Percentiles rank a stretch among this genome's conserved stretches.
Conservation (phyloP, 2,888 invertebrate genomes). For the Malachius bipustulatus region DNA sequence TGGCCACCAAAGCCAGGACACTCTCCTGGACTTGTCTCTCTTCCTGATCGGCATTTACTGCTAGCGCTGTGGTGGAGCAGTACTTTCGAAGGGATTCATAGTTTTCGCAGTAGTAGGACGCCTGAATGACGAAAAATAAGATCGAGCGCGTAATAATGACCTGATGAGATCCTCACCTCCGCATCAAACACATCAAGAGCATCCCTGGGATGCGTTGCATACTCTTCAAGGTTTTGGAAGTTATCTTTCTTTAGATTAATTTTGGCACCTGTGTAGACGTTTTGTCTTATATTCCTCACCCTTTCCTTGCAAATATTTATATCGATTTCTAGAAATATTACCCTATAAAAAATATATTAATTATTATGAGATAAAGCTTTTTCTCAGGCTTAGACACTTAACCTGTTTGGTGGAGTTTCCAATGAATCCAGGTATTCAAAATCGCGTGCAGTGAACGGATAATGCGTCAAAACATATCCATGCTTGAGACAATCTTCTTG, state of each 20-base stretch:
- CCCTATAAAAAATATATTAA: constrained; percentile 20
- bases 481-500: constrained; percentile 44
- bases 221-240: constrained; percentile 19
- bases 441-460: constrained; percentile 44
- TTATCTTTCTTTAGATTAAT: constrained; percentile 22
- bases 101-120: constrained; percentile 32
- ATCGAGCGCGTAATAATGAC: constrained; percentile 5
- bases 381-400: constrained; percentile 12
- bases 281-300: constrained; percentile 24
- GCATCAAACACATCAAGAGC: constrained; percentile 27
- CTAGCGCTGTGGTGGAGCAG: constrained; percentile 30
- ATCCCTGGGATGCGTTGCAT: constrained; percentile 32
- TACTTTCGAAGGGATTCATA: constrained; percentile 34
- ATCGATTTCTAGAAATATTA: constrained; percentile 34
- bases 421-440: constrained; percentile 47
- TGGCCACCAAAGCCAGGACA: constrained; percentile 18
- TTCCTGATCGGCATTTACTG: constrained; percentile 32
- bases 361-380: no score
- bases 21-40: constrained; percentile 30
- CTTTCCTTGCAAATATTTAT: constrained; percentile 31
- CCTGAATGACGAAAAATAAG: constrained; percentile 16
- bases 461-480: constrained; percentile 54
- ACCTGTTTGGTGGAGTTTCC: constrained; percentile 54
- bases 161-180: constrained; percentile 22
- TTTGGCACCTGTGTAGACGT: constrained; percentile 29